Conservation (phyloP, 2,113 vertebrate genomes). For the Cyanoliseus patagonus region DNA sequence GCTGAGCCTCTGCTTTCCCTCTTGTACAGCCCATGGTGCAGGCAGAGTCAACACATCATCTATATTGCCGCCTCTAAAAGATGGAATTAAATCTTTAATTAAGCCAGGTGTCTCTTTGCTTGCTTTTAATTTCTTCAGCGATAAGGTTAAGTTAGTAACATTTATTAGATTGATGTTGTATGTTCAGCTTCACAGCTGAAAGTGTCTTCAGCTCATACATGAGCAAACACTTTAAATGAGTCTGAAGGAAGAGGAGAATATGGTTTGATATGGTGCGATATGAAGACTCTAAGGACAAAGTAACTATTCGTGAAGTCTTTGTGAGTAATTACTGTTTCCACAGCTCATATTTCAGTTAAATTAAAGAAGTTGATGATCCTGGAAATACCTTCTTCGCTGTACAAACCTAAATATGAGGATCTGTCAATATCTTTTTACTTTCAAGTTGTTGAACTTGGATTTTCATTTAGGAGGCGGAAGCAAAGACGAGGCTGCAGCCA, state of each 20-base stretch:
- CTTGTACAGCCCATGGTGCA: background rate
- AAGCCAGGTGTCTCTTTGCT: slow-evolving; percentile 46
- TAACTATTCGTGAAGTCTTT: background rate
- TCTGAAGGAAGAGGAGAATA: slow-evolving; percentile 13
- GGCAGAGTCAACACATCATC: background rate
- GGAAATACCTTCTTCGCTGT: background rate
- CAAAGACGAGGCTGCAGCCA: background rate
- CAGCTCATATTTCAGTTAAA: slow-evolving; percentile 23
- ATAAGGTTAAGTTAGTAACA: slow-evolving; percentile 57
- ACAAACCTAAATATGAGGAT: background rate
- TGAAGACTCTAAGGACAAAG: slow-evolving; percentile 36
- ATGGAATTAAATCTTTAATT: slow-evolving; percentile 49
- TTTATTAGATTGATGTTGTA: slow-evolving; percentile 58
- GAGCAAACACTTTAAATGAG: slow-evolving; percentile 70
- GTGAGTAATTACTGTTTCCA: slow-evolving; percentile 43
- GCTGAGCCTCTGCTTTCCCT: background rate
- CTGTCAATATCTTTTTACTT: slow-evolving; percentile 17
- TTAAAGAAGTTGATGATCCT: slow-evolving; percentile 12
- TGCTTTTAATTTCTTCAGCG: slow-evolving; percentile 68
- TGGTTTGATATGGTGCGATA: background rate
- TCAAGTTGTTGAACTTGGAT: background rate
- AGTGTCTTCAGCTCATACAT: slow-evolving; percentile 22
- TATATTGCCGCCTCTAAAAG: background rate
- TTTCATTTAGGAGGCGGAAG: background rate
- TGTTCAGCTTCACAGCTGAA: background rate